Conservation (phyloP, 2,888 invertebrate species). For the Drosophila melanosoma region DNA sequence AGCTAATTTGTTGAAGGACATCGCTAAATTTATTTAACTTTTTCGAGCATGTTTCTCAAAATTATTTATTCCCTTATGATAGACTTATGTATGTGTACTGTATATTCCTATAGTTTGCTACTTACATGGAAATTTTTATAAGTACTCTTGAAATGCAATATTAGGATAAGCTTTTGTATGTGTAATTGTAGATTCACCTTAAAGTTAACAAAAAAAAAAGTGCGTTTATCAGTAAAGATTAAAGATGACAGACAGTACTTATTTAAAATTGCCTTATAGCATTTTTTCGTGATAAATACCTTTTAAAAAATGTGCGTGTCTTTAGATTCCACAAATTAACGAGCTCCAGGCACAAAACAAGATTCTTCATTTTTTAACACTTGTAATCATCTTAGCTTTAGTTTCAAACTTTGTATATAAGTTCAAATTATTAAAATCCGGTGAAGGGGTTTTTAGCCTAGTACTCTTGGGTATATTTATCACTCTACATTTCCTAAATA, state of each 20-base stretch:
- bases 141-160: conserved; percentile 55
- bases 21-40: conserved; percentile 40
- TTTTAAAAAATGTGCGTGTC: conserved; percentile 40
- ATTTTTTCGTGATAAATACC: conserved; percentile 55
- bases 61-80: conserved; percentile 71
- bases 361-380: not conserved
- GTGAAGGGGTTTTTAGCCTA: conserved; percentile 39
- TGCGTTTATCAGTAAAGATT: conserved; percentile 18
- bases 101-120: conserved; percentile 69
- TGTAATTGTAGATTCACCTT: conserved; percentile 33
- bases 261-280: conserved; percentile 15
- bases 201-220: conserved; percentile 17
- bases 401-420: conserved; percentile 30
- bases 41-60: conserved; percentile 62
- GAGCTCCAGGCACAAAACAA: conserved; percentile 3
- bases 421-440: conserved; percentile 21
- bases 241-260: conserved; percentile 20
- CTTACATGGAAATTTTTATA: conserved; percentile 43
- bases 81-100: conserved; percentile 49
- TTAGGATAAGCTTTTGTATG: conserved; percentile 44
- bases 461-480: conserved; percentile 29
- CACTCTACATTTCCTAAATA: conserved; percentile 10
- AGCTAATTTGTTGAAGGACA: conserved; percentile 60
- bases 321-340: not conserved
- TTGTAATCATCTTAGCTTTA: conserved; percentile 17